Conservation (phyloP, 1,140 invertebrate genomes). For the Camponotus vicinus region DNA sequence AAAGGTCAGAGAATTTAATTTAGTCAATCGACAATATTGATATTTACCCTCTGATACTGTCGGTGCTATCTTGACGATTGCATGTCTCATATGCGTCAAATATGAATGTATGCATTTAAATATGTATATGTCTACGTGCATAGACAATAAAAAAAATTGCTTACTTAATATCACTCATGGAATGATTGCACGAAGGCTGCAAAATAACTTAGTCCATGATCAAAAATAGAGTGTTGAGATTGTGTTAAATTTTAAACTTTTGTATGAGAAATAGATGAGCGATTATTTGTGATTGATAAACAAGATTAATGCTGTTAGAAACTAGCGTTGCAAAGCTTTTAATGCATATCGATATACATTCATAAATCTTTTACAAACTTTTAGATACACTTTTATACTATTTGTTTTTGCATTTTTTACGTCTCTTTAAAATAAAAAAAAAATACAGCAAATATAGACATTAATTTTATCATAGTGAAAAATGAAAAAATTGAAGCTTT, state of each 20-base stretch:
- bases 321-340: neutral
- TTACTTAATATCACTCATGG: neutral
- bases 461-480: neutral
- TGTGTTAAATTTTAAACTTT: neutral
- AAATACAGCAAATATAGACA: neutral
- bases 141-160: neutral
- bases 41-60: conserved; percentile 27
- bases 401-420: neutral
- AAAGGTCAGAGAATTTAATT: conserved; percentile 55
- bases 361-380: neutral
- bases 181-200: neutral
- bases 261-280: neutral
- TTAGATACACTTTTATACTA: conserved; percentile 1
- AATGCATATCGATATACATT: neutral
- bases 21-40: conserved; percentile 55
- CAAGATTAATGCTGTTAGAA: neutral
- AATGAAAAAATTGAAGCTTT: neutral
- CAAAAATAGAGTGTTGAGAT: neutral
- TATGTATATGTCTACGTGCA: neutral
- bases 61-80: conserved; percentile 25
- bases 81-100: conserved; percentile 11
- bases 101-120: neutral
- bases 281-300: neutral
- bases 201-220: neutral
- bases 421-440: neutral